A percentile compares a stretch with the other conserved stretches of the same genome.
phyloP scores from a whole-genome alignment of 1,140 invertebrate genomes.

The Leptopilina clavipes region DNA sequence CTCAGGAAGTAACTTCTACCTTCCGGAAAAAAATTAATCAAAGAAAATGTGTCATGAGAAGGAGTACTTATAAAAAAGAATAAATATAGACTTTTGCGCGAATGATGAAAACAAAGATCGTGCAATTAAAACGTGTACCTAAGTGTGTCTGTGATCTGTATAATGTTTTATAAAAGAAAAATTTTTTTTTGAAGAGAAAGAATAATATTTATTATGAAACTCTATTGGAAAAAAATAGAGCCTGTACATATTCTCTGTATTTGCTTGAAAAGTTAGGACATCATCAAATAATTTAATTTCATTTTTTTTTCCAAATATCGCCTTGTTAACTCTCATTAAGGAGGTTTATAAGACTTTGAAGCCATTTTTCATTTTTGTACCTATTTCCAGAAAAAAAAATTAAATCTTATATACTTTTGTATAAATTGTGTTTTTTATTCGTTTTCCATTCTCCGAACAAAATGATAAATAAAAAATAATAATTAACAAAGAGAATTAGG shows the following conservation, averaged over 20 bases:
- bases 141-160: slow-evolving; percentile 68
- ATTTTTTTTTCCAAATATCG: slow-evolving; percentile 12
- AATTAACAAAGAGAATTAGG: too few species aligned
- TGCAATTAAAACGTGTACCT: slow-evolving; percentile 63
- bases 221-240: neutral
- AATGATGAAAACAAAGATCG: slow-evolving; percentile 37
- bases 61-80: slow-evolving; percentile 15
- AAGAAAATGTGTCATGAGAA: neutral
- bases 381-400: slow-evolving; percentile 51
- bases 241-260: slow-evolving; percentile 41
- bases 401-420: slow-evolving; percentile 70
- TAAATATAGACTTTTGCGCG: slow-evolving; percentile 34
- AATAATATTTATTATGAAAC: slow-evolving; percentile 49
- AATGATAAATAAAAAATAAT: too few species aligned
- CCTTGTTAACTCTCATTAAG: neutral
- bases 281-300: slow-evolving; percentile 22
- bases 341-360: slow-evolving; percentile 49
- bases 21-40: neutral
- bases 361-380: slow-evolving; percentile 60
- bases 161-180: neutral
- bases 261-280: neutral
- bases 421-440: slow-evolving; percentile 48
- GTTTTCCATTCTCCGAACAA: neutral
- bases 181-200: slow-evolving; percentile 27
- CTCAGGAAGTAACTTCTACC: neutral